phyloP scores from a whole-genome alignment of 2,888 invertebrate species.

The Drosophila neotestacea region DNA sequence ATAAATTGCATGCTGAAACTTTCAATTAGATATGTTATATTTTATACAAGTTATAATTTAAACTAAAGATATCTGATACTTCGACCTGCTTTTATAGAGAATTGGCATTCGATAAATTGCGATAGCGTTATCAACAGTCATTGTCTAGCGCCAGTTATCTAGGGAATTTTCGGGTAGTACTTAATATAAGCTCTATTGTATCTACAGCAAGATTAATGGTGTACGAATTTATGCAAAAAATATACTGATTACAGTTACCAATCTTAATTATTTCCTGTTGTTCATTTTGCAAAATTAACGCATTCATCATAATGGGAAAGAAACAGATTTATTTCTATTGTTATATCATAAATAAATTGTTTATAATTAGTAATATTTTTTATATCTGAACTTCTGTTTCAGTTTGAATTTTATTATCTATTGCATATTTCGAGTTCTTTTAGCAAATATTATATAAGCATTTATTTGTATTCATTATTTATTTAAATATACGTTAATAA shows the following conservation, averaged over 20 bases:
- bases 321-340: background rate
- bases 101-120: conserved; percentile 25
- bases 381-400: too few relatives aligned
- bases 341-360: background rate
- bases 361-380: background rate
- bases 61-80: conserved; percentile 40
- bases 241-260: background rate
- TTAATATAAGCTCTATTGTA: conserved; percentile 5
- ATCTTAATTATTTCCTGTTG: background rate
- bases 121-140: conserved; percentile 41
- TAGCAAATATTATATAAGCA: too few relatives aligned
- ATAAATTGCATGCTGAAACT: conserved; percentile 48
- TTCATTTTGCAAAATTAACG: background rate
- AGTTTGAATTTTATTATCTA: too few relatives aligned
- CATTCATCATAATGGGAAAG: background rate
- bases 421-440: too few relatives aligned
- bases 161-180: conserved; percentile 17
- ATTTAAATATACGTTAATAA: conserved; percentile 5
- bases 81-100: conserved; percentile 52
- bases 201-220: conserved; percentile 37
- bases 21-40: background rate
- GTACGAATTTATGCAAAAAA: conserved; percentile 6
- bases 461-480: background rate
- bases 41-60: conserved; percentile 10
- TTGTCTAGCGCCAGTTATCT: conserved; percentile 31